Base-by-base conservation (phyloP, 2,888 invertebrate genomes). In the Phania funesta region DNA sequence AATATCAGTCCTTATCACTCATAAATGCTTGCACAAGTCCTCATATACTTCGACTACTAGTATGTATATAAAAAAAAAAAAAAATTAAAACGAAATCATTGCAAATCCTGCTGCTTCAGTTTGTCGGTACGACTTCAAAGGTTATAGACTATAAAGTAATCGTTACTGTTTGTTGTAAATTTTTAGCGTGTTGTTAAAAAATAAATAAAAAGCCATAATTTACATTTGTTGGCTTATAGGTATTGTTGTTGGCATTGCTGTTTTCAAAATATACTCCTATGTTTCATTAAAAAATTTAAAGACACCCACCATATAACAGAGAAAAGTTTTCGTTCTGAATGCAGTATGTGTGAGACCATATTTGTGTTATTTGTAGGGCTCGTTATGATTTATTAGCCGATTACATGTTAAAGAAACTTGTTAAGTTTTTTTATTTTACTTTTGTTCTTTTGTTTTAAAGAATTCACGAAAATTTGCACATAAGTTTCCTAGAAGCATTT, bases 311-410 rank as follows among this genome's bases (percentile, higher is more conserved):
- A 70, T 13, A 22, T 22, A 22, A 32, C 18, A 64, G 35, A 58
- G 52, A 76, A 65, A 52, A 70, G 41, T 44, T 67, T 60, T 65
- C 26, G n/a, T 56, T 65, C 18, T 52, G 3, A 41, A 13, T 41
- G 16, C 6, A 13, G n/a, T 38, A 3, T 64, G 35, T 38, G 35
- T 38, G 35, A n/a, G 35, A 38, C 35, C 29, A 26, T 76, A 38
- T 58, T 32, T 73, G 20, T 62, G 24, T 65, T 67, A 81, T 71
- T 75, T 52, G 56, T 78, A 81, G 68, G 68, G 77, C 44, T 78
- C 24, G 78, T 65, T 78, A 70, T 82, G 82, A 82, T 78, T 82
- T 78, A 82, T 82, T 62, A 44, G 68, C 78, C 46, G 78, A 78
- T 78, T 78, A 74, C 78, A 78, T 81, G 77, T 64, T 74, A 62